Percentiles rank a stretch among this genome's conserved stretches.
Conservation (phyloP, 1,140 invertebrate species). For the Drosophila aff. region DNA sequence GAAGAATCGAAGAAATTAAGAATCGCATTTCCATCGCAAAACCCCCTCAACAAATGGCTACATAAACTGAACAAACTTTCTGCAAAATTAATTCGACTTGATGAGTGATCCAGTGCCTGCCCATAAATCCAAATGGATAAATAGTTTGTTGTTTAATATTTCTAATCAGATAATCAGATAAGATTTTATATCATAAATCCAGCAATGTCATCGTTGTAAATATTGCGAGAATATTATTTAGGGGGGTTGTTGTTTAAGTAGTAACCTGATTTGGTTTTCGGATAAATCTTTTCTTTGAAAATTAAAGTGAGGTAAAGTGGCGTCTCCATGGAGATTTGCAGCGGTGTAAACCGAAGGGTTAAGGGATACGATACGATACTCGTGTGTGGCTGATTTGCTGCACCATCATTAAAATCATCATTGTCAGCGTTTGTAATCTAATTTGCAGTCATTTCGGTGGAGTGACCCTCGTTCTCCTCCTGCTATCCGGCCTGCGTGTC, state of each 20-base stretch:
- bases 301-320: neutral
- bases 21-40: neutral
- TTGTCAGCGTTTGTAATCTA: slow-evolving; percentile 70
- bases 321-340: slow-evolving; percentile 14
- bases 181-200: neutral
- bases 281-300: neutral
- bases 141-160: neutral
- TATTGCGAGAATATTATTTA: neutral
- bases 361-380: slow-evolving; percentile 5
- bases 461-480: neutral
- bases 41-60: neutral
- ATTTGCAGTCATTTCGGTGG: slow-evolving; percentile 46
- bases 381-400: slow-evolving; percentile 56
- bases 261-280: neutral
- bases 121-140: neutral
- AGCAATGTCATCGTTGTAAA: neutral
- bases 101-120: neutral
- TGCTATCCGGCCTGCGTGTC: slow-evolving; percentile 40
- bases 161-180: neutral
- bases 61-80: neutral
- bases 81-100: neutral
- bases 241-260: neutral
- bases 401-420: slow-evolving; percentile 74
- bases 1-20: too few relatives aligned
- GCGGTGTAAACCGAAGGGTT: slow-evolving; percentile 7